phyloP scores from a whole-genome alignment of 2,113 vertebrate species.

The Gadus macrocephalus region DNA sequence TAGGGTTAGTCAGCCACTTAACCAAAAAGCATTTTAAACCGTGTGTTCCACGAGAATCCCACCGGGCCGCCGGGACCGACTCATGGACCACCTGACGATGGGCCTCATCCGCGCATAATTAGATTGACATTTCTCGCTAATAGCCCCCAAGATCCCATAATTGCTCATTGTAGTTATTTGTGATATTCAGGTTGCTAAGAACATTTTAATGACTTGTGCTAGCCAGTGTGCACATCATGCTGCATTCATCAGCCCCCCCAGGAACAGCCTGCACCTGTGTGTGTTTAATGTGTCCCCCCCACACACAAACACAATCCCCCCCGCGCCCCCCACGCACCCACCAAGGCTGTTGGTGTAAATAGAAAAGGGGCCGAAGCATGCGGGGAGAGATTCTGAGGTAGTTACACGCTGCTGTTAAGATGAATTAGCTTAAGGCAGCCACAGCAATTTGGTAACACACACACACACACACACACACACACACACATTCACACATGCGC shows the following conservation, averaged over 20 bases:
- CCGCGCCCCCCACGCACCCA: too few relatives aligned
- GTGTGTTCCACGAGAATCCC: constrained; percentile 4
- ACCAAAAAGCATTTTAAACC: constrained; percentile 36
- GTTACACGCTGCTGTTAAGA: constrained; percentile 14
- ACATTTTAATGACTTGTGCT: constrained; percentile 31
- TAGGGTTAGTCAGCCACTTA: neutral
- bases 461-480: too few relatives aligned
- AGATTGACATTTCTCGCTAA: constrained; percentile 63
- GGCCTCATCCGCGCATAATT: constrained; percentile 52
- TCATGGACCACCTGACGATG: constrained; percentile 53
- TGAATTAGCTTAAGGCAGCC: constrained; percentile 1
- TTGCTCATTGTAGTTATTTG: constrained; percentile 50
- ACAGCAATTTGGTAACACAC: too few relatives aligned
- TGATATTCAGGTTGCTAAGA: constrained; percentile 47
- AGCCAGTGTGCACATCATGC: constrained; percentile 8
- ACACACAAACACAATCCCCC: too few relatives aligned
- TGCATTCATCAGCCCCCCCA: constrained; percentile 6
- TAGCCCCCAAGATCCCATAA: constrained; percentile 45
- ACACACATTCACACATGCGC: too few relatives aligned
- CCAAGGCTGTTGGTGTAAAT: constrained; percentile 1
- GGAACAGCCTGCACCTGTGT: constrained; percentile 13
- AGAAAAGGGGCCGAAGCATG: neutral
- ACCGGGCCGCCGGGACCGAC: constrained; percentile 9
- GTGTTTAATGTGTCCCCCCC: constrained; percentile 9
- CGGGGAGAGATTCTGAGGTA: neutral